Evolutionary conservation across 2,113 vertebrate species (phyloP).

Genomic region (Jacana jacana): DNA sequence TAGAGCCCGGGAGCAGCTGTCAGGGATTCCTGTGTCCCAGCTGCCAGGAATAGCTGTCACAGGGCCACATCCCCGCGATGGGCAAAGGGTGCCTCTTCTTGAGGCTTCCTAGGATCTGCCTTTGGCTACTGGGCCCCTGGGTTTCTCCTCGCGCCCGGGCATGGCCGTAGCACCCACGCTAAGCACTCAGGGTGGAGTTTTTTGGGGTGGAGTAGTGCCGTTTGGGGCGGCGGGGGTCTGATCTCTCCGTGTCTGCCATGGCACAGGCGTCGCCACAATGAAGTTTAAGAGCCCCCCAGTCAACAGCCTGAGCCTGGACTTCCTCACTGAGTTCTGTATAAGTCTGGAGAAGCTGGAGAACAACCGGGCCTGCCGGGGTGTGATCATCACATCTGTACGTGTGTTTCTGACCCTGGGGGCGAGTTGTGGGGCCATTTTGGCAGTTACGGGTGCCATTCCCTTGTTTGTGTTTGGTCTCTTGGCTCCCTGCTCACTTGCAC

Average conservation of each 20-base stretch:
- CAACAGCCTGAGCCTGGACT: slow-evolving; percentile 89
- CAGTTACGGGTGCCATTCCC: fast-evolving
- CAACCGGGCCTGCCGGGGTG: slow-evolving; percentile 82
- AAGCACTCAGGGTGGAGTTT: fast-evolving
- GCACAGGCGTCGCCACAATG: slow-evolving; percentile 83
- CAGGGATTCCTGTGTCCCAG: not conserved
- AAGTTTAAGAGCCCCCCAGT: slow-evolving; percentile 87
- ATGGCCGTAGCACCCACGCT: not conserved
- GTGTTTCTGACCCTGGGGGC: not conserved
- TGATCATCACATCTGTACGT: slow-evolving; percentile 88
- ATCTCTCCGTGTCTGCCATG: not conserved
- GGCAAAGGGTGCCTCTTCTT: not conserved
- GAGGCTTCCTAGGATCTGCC: not conserved
- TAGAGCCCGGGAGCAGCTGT: not conserved
- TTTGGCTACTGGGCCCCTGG: not conserved
- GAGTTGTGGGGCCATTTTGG: not conserved
- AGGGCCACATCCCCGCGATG: fast-evolving
- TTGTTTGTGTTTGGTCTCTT: not conserved
- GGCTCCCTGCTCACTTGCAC: not conserved
- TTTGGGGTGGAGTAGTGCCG: not conserved
- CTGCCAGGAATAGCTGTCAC: not conserved
- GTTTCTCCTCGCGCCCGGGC: fast-evolving
- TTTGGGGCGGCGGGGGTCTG: not conserved
- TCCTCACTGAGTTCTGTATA: slow-evolving; percentile 89
- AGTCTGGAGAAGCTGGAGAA: slow-evolving; percentile 92